Evolutionary conservation across 2,797 vertebrate species (phyloP), one percentile per base, ranked within the genome.

Genomic region (Oreochromis mossambicus): DNA sequence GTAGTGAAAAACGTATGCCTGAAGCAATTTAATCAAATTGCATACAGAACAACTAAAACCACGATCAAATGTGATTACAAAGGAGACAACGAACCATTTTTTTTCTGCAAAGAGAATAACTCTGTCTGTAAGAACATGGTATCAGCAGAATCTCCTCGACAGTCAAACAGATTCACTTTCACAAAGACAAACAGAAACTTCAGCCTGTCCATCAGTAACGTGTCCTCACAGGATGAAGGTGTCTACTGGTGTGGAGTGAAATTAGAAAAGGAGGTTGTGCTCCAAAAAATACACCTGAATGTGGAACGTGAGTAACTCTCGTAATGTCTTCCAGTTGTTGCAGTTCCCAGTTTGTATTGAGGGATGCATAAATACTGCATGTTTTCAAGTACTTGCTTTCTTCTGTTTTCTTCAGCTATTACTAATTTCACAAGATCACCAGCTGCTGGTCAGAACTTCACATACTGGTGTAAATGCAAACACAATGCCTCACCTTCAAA

Each of bases 401-500:
- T 70, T 68, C n/a, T 38, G 6, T 29, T 68, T 85, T 52, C 21
- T 7, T 14, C 81, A 91, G 84, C 0, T 8, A 26, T 87, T 5
- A 0, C 0, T 0, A 13, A 0, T 6, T 73, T 80, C 7, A 50
- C 0, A 7, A 83, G 1, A 58, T 24, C 5, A 6, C 0, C 0
- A 32, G 0, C 5, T 5, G 8, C 26, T 43, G 86, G 89, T 73
- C 2, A 86, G 4, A 15, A 14, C 14, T 1, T 82, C 0, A 4
- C 8, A 3, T 87, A 77, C 48, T 83, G 7, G 17, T 93, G 84
- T 68, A 1, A 1, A 5, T 82, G 68, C 32, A 9, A 2, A 3
- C 0, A 2, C 0, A 0, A 19, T 1, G 2, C 8, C 15, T 0
- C 0, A 3, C 0, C 0, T 12, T 17, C 15, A 1, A 83, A 32